Conservation (phyloP, 2,113 vertebrate species). For the Delphinus delphis region DNA sequence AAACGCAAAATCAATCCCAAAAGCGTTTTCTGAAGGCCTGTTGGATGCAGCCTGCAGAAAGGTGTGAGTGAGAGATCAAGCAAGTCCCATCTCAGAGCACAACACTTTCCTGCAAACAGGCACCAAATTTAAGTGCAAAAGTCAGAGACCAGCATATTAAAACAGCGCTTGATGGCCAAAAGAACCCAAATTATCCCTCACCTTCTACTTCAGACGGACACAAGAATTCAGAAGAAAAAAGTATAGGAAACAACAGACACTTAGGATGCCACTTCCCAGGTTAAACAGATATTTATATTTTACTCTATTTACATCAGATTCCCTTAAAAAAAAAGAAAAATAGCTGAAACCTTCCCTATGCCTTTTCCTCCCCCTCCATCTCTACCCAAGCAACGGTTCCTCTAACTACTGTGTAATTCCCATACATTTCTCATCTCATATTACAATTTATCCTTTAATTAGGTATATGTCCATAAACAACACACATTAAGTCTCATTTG, state of each 20-base stretch:
- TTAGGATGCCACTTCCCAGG: not conserved
- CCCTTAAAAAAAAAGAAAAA: not conserved
- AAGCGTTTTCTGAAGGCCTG: not conserved
- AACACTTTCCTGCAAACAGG: not conserved
- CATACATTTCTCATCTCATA: not conserved
- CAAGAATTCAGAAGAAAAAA: not conserved
- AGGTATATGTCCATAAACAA: not conserved
- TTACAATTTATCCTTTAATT: not conserved
- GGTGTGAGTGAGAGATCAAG: not conserved
- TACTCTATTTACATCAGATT: not conserved
- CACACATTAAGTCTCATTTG: not conserved
- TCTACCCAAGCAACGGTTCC: not conserved
- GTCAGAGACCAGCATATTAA: not conserved
- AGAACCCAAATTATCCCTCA: not conserved
- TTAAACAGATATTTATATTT: not conserved
- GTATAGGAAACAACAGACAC: not conserved
- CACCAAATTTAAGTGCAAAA: not conserved
- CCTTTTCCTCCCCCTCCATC: not conserved
- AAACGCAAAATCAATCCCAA: not conserved
- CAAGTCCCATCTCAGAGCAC: not conserved
- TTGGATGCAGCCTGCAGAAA: no score
- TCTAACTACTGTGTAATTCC: not conserved
- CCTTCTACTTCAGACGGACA: not conserved
- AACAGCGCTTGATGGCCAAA: not conserved
- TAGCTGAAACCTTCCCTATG: not conserved